A percentile compares a stretch with the other conserved stretches of the same genome.
These are phyloP conservation scores for Megalops atlanticus DNA, from an alignment of 2,113 vertebrate species.

Conservation along the genomic window DNA sequence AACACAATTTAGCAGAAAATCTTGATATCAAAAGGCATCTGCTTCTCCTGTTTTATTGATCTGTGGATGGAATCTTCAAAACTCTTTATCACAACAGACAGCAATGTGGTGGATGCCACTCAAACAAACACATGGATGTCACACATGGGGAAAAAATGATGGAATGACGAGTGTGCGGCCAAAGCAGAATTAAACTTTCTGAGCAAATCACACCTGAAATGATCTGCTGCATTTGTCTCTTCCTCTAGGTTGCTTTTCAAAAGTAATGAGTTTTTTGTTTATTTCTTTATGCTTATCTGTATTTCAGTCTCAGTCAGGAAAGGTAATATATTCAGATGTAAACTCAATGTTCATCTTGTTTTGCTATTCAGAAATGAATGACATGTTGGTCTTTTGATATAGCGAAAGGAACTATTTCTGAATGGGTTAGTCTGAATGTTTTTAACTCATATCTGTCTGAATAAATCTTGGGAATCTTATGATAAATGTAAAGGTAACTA, in stretches of 20 bases:
- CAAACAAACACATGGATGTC: conserved; percentile 2
- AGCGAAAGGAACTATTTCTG: no score
- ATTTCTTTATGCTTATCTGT: neutral
- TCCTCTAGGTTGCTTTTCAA: neutral
- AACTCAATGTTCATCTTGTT: neutral
- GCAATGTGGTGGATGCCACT: neutral
- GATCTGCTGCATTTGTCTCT: conserved; percentile 9
- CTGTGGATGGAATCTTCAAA: neutral
- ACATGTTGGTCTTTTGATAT: no score
- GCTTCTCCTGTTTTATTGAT: conserved; percentile 36
- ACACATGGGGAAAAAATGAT: neutral
- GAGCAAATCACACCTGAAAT: neutral
- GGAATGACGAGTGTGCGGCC: neutral
- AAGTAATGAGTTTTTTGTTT: conserved; percentile 7
- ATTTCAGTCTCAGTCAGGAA: neutral
- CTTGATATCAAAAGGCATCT: conserved; percentile 20
- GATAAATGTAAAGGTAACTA: no score
- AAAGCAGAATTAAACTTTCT: neutral
- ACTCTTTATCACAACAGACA: neutral
- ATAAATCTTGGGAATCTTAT: no score
- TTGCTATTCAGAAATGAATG: neutral
- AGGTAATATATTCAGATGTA: neutral
- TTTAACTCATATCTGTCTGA: neutral
- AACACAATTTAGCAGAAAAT: conserved; percentile 28
- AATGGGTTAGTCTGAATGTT: neutral